Percentiles rank a stretch among this genome's conserved stretches.
Evolutionary conservation across 1,140 invertebrate genomes (phyloP).

Genomic region (Meloidogyne hapla): DNA sequence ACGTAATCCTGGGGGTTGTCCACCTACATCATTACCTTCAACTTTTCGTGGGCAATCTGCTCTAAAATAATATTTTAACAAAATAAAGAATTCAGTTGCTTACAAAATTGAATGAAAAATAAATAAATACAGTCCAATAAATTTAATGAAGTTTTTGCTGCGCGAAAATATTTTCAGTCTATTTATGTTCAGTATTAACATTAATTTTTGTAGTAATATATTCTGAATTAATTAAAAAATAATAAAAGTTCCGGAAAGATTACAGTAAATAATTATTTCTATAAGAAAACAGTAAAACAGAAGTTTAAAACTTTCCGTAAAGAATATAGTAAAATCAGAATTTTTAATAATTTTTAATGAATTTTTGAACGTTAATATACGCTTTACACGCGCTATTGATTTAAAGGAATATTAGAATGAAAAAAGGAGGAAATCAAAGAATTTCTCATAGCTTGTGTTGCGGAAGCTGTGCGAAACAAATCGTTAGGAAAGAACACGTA

Average conservation of each 20-base stretch:
- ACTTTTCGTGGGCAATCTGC: constrained; percentile 41
- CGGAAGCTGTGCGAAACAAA: not conserved
- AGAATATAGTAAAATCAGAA: not conserved
- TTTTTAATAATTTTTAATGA: not conserved
- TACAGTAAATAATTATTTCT: no score
- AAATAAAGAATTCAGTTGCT: not conserved
- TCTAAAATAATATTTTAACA: constrained; percentile 16
- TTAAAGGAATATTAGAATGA: not conserved
- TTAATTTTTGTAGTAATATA: no score
- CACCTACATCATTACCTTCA: not conserved
- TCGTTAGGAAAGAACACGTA: not conserved
- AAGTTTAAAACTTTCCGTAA: not conserved
- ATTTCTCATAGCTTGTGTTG: not conserved
- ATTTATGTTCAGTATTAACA: no score
- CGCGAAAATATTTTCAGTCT: no score
- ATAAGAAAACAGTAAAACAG: not conserved
- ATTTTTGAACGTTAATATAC: not conserved
- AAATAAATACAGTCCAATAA: not conserved
- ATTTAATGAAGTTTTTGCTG: not conserved
- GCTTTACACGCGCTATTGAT: not conserved
- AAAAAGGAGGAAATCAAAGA: not conserved
- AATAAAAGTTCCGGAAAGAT: no score
- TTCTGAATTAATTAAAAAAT: no score
- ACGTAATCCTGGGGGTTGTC: constrained; percentile 34
- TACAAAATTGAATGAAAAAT: not conserved